Percentiles rank a stretch among this genome's conserved stretches.
Evolutionary conservation across 2,797 vertebrate genomes (phyloP).

Genomic region (Manis pentadactyla): DNA sequence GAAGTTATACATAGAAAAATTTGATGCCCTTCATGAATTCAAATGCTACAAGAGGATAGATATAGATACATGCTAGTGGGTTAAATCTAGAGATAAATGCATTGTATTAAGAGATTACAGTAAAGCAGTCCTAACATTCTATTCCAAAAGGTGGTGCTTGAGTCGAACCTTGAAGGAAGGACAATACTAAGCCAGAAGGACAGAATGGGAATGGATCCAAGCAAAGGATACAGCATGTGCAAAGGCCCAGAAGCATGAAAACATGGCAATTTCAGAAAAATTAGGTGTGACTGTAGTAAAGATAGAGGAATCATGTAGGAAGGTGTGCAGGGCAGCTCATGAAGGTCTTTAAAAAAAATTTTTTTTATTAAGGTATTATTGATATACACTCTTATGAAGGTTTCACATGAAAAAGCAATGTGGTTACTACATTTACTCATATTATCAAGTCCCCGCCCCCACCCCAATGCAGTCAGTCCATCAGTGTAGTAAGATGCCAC

Average conservation of each 20-base stretch:
- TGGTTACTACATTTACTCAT: no score
- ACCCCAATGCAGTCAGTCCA: no score
- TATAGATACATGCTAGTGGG: neutral
- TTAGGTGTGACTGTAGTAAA: neutral
- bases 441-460: no score
- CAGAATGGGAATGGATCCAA: neutral
- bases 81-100: neutral
- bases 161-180: neutral
- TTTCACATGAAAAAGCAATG: no score
- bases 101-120: neutral
- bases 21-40: neutral
- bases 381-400: no score
- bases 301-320: neutral
- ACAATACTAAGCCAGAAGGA: neutral
- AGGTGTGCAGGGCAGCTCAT: neutral
- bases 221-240: neutral
- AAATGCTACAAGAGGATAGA: neutral
- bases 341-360: no score
- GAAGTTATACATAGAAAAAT: neutral
- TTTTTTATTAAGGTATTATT: neutral
- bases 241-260: neutral
- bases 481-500: no score
- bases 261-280: neutral
- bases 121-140: neutral
- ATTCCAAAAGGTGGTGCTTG: neutral